These are phyloP conservation scores for Procavia capensis DNA, from an alignment of 2,113 vertebrate species.

Conservation along the genomic window DNA sequence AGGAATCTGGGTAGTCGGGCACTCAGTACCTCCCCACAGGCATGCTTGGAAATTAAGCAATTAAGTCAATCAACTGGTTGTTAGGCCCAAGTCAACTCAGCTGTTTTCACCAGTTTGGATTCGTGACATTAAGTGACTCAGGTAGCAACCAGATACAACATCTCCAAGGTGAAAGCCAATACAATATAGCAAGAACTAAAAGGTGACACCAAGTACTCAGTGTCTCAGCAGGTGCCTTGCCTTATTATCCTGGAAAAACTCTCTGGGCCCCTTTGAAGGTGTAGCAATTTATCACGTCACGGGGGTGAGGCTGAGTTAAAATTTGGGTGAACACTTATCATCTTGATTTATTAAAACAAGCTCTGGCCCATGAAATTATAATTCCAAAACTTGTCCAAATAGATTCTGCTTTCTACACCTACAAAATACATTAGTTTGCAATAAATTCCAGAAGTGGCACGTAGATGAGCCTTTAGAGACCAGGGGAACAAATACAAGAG, in stretches of 20 bases:
- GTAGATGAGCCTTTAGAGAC: background rate
- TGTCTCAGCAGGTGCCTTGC: background rate
- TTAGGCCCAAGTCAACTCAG: background rate
- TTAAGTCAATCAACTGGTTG: background rate
- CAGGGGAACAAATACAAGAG: background rate
- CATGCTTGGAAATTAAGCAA: background rate
- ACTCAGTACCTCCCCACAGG: background rate
- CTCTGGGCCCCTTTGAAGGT: background rate
- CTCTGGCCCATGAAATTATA: background rate
- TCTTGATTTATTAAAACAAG: background rate
- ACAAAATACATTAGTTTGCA: background rate
- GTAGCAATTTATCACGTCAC: background rate
- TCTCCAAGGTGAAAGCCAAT: background rate
- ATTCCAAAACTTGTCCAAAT: background rate
- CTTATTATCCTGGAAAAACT: background rate
- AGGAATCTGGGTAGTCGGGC: background rate
- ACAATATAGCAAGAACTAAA: background rate
- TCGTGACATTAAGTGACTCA: background rate
- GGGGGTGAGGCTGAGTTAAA: background rate
- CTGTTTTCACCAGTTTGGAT: background rate
- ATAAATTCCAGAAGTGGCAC: background rate
- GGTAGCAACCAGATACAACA: background rate
- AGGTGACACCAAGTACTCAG: background rate
- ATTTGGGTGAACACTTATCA: constrained; percentile 11
- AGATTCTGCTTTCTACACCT: background rate